Evolutionary conservation across 2,113 vertebrate genomes (phyloP).

Genomic region (Epinephelus fuscoguttatus): DNA sequence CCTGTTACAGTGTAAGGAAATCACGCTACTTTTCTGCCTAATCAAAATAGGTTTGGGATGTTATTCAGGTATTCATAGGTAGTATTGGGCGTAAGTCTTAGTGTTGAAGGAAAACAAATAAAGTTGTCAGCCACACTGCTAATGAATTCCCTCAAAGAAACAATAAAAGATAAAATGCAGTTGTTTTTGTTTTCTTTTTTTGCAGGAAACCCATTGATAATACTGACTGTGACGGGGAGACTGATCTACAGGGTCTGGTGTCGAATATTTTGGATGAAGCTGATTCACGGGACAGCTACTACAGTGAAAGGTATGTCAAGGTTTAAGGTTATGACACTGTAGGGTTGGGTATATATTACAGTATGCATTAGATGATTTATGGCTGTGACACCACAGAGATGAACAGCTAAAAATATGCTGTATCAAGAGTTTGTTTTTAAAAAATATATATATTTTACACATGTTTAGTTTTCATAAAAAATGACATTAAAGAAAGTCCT

Average conservation of each 20-base stretch:
- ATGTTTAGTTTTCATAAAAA: not conserved
- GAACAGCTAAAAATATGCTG: not conserved
- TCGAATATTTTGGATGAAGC: slow-evolving; percentile 94
- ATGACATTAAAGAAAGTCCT: slow-evolving; percentile 21
- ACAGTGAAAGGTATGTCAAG: slow-evolving; percentile 88
- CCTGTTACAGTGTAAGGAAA: not conserved
- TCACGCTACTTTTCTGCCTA: not conserved
- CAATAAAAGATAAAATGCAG: not conserved
- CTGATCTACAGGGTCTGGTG: slow-evolving; percentile 93
- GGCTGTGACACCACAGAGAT: not conserved
- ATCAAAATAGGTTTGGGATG: not conserved
- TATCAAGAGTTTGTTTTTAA: not conserved
- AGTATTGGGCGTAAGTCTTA: no score
- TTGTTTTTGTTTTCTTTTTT: not conserved
- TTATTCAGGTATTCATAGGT: not conserved
- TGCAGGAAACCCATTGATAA: slow-evolving; percentile 86
- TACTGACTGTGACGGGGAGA: slow-evolving; percentile 89
- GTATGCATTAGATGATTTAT: not conserved
- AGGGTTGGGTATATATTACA: not conserved
- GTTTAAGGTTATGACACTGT: not conserved
- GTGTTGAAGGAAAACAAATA: not conserved
- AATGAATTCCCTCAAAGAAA: not conserved
- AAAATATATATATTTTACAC: not conserved
- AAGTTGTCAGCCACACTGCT: not conserved
- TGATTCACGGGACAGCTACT: slow-evolving; percentile 86